Base-by-base conservation (phyloP, 2,113 vertebrate genomes). In the Prinia subflava region DNA sequence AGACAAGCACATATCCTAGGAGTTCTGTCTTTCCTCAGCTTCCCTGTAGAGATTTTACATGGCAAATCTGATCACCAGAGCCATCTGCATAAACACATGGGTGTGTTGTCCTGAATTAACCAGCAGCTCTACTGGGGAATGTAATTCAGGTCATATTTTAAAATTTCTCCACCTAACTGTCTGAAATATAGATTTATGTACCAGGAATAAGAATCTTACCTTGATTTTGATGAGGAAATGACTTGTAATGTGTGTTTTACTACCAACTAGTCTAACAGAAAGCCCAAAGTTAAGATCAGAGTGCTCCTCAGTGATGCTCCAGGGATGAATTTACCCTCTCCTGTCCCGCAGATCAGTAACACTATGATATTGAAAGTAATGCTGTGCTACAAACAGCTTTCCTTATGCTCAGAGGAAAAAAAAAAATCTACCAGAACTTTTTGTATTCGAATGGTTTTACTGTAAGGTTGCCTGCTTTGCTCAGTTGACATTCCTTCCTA, bases 11-110 rank as follows among this genome's bases (percentile, higher is more conserved):
- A 97, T 92, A 97, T 97, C 96, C 95, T 96, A 94, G 89, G 95
- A 97, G 83, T 96, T 97, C 94, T 95, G 91, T 95, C 87, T 97
- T 97, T 97, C 79, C 73, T 78, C 71, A 75, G 92, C 92, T 97
- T 96, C 97, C 98, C 98, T 91, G 93, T 93, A 94, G 98, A 97
- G 97, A 97, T 95, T 97, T 97, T 95, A 95, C 92, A 92, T 92
- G 95, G 86, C 89, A 94, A 95, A 96, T 81, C 94, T 90, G 94
- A 95, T 96, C 55, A 74, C 96, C 49, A 46, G 85, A 65, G 69
- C 97, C 98, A 98, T 98, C 98, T 98, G 98, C 98, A 95, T 96
- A 98, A 98, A 98, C 97, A 98, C 75, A 95, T 75, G 92, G 83
- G 69, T 88, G 69, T 95, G 92, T 97, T 97, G 94, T 97, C 96